Base-by-base conservation (phyloP, 1,140 invertebrate species). In the Gonatopus flavifemur region DNA sequence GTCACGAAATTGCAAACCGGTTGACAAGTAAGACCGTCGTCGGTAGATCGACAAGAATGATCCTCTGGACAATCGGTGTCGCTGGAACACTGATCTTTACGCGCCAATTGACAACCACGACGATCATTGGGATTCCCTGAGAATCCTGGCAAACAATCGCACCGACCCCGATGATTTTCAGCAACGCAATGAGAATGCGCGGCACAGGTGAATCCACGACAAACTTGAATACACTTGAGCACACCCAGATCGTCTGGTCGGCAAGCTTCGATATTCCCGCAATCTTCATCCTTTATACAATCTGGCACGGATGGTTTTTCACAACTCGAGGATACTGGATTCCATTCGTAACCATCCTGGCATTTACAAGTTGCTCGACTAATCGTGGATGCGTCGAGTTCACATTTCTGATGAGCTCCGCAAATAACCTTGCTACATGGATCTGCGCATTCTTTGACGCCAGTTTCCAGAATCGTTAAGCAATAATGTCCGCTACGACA, bases 41-140 rank as follows among this genome's bases (percentile, higher is more conserved):
- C 22, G 2, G 65, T 62, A 10, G 74, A 64, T 55, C 80, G 81
- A 68, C 92, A 94, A 2, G 84, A 83, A 62, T 93, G 86, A 46
- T 84, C 84, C 79, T 94, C 91, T 13, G 84, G 67, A 63, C 92
- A 95, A 65, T 94, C 87, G 33, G 83, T 85, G 72, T 94, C 88
- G 21, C 83, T 84, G n/a, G 76, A 72, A 64, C 92, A 95, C 67
- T 87, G 81, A 64, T 93, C 86, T 67, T 85, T 84, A 2, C 83
- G 76, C 1, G 85, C 69, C 9, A 82, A 81, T 51, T 85, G 80
- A 63, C 93, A 96, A 7, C 93, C 93, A 50, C 86, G 86, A 13
- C 93, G 82, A 66, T 94, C 91, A 61, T 93, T 92, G 3, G 93
- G 91, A 79, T 94, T 93, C 13, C 92, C 93, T 15, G 84, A 82